Base-by-base conservation (phyloP, 2,888 invertebrate genomes). In the Octodonta nipae region DNA sequence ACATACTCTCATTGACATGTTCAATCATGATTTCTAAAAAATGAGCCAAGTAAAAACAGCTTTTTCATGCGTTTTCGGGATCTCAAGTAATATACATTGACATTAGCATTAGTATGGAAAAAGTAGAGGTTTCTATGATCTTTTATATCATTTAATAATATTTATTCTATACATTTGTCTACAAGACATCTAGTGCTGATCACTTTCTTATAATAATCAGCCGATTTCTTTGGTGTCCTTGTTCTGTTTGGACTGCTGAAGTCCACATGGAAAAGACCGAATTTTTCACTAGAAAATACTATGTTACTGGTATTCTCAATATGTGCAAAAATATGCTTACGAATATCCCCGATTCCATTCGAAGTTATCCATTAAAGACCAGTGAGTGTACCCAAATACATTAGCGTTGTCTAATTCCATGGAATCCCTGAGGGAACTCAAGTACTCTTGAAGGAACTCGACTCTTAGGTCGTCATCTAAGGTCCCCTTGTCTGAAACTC, bases 221-320 rank as follows among this genome's bases (percentile, higher is more conserved):
- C 69, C 0, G 82, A 83, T 25, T 66, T 65, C 52, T 80, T 77
- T 0, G 76, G 68, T 0, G 67, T 73, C 42, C 83, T 66, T 2
- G 68, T 64, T 39, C 72, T 68, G 1, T 67, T 61, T 0, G 68
- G 63, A 44, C 68, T 70, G 2, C 60, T 53, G 51, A 77, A 78
- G 51, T 84, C 72, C 1, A 83, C 77, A 45, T 71, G 64, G 44
- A 73, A 75, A 0, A 84, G 45, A 4, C 84, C 84, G 55, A 78
- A 82, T 51, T 67, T 70, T 42, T 69, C 66, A 7, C 77, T 78
- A 55, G 31, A 69, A 67, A 20, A 27, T n/a, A n/a, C n/a, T n/a
- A n/a, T n/a, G n/a, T n/a, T n/a, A n/a, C n/a, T n/a, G n/a, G n/a
- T n/a, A n/a, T n/a, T n/a, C n/a, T n/a, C n/a, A n/a, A n/a, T n/a